Percentiles rank a stretch among this genome's conserved stretches.
These are phyloP conservation scores for Amblyjoppa proteus DNA, from an alignment of 2,888 invertebrate genomes.

Conservation along the genomic window DNA sequence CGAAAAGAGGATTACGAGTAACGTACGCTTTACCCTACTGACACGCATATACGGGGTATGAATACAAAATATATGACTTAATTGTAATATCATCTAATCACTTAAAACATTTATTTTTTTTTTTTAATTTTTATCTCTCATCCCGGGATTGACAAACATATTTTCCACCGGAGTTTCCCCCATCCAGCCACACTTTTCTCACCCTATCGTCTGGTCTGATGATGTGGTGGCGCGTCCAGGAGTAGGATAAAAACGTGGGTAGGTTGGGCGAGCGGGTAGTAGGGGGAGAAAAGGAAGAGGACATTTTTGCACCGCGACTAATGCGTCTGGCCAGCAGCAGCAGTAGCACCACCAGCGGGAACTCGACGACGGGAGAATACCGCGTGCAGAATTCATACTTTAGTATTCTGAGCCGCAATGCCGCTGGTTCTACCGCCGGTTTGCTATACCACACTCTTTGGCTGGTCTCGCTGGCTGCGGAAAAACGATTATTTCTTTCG, in stretches of 20 bases:
- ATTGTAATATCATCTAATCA: neutral
- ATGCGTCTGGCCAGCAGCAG: constrained; percentile 61
- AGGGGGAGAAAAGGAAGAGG: constrained; percentile 55
- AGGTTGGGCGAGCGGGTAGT: constrained; percentile 2
- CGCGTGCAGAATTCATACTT: constrained; percentile 66
- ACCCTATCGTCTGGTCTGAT: constrained; percentile 43
- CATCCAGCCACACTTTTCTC: constrained; percentile 6
- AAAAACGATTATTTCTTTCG: constrained; percentile 67
- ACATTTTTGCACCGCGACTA: constrained; percentile 72
- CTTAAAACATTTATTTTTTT: neutral
- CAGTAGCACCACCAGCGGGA: constrained; percentile 33
- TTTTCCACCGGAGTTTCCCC: neutral
- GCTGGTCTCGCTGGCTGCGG: constrained; percentile 44
- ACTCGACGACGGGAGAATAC: constrained; percentile 68
- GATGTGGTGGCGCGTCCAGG: constrained; percentile 54
- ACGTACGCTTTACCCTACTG: neutral
- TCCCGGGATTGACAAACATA: neutral
- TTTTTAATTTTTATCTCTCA: neutral
- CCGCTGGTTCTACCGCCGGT: constrained; percentile 45
- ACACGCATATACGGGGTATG: neutral
- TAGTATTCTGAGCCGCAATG: constrained; percentile 62
- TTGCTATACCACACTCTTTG: constrained; percentile 46
- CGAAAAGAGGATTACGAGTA: neutral
- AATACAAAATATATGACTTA: neutral
- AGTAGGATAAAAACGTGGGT: constrained; percentile 53